A percentile compares a stretch with the other conserved stretches of the same genome.
These are phyloP conservation scores for Cladorhizidae sp. DNA, from an alignment of 37 sponge, comb jelly and placozoan genomes.

Conservation along the genomic window DNA sequence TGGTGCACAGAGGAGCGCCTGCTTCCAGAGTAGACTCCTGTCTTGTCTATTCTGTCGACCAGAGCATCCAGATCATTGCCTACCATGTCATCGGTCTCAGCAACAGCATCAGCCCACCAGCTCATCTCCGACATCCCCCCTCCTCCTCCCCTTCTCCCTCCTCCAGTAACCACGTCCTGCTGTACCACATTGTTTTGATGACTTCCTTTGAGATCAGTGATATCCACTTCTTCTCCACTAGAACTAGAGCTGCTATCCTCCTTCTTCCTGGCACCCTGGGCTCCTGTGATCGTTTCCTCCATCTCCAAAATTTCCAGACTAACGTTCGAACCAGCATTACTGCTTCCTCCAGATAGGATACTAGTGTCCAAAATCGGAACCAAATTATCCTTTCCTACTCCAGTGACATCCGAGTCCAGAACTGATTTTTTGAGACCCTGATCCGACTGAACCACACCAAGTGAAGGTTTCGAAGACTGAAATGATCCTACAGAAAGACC, in stretches of 20 bases:
- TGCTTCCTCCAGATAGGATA: slow-evolving; percentile 11
- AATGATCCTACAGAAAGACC: background rate
- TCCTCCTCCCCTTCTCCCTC: background rate
- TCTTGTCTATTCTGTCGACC: slow-evolving; percentile 37
- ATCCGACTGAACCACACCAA: background rate
- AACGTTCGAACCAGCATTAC: background rate
- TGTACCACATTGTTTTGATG: too few relatives aligned
- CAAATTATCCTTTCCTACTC: background rate
- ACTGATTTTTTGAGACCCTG: background rate
- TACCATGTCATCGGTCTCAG: slow-evolving; percentile 28
- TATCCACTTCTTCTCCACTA: background rate
- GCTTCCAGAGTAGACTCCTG: background rate
- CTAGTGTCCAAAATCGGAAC: background rate
- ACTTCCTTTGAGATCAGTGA: too few relatives aligned
- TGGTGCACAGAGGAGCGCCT: background rate
- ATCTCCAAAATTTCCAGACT: slow-evolving; percentile 19
- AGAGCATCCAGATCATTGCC: slow-evolving; percentile 53
- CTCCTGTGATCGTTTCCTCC: background rate
- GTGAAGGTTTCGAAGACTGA: background rate
- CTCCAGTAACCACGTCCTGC: background rate
- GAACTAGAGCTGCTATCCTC: background rate
- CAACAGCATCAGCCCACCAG: slow-evolving; percentile 70
- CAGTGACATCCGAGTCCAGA: background rate
- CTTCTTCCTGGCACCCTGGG: background rate
- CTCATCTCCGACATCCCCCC: background rate